phyloP scores from a whole-genome alignment of 2,113 vertebrate genomes.

The Odocoileus virginianus region DNA sequence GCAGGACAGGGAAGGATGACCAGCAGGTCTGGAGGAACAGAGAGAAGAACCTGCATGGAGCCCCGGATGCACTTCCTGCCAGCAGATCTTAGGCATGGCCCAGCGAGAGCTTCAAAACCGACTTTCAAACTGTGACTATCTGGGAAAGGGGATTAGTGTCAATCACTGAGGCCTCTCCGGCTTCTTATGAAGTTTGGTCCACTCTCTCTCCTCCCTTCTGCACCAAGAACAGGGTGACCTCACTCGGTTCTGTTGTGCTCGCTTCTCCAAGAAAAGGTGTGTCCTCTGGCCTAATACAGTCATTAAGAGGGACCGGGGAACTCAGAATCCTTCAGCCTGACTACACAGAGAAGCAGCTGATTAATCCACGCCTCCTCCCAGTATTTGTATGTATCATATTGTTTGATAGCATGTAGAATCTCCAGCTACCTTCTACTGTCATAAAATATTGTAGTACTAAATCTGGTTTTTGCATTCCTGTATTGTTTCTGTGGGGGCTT shows the following conservation, averaged over 20 bases:
- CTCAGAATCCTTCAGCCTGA: background rate
- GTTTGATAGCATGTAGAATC: background rate
- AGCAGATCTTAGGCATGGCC: background rate
- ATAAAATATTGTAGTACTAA: background rate
- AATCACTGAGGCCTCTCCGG: background rate
- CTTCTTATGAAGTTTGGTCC: background rate
- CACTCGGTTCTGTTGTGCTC: no score
- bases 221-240: background rate
- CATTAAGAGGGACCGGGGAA: background rate
- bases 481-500: background rate
- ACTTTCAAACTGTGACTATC: background rate
- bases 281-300: background rate
- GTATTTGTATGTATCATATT: background rate
- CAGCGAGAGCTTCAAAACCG: accelerated
- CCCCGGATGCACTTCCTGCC: background rate
- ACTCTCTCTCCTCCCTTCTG: background rate
- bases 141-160: background rate
- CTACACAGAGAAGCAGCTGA: background rate
- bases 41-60: background rate
- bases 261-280: background rate
- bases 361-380: background rate
- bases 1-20: background rate
- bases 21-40: background rate
- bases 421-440: background rate
- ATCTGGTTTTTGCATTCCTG: background rate